These are phyloP conservation scores for Oxyscelio sp. DNA, from an alignment of 2,888 invertebrate species.

Conservation along the genomic window DNA sequence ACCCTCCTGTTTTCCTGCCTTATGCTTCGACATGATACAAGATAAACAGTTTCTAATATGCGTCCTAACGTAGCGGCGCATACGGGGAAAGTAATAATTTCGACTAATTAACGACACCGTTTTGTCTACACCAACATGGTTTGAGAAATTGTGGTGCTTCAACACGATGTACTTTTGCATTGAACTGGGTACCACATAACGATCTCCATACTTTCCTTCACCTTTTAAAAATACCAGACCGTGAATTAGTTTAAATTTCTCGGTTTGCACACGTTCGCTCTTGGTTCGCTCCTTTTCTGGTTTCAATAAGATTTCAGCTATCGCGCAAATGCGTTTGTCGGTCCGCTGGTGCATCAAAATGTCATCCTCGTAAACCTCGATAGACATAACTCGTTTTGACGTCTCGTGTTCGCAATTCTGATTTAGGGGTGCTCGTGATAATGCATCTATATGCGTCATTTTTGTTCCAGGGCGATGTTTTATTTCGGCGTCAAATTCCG, in stretches of 20 bases:
- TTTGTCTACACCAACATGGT: not conserved
- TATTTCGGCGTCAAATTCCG: constrained; percentile 69
- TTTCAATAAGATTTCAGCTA: not conserved
- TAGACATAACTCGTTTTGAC: too few relatives aligned
- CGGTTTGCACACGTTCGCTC: not conserved
- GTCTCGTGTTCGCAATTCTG: too few relatives aligned
- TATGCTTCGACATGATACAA: not conserved
- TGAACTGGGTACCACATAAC: not conserved
- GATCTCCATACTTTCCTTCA: not conserved
- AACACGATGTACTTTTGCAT: not conserved
- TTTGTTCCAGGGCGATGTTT: constrained; percentile 52
- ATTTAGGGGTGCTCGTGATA: constrained; percentile 73
- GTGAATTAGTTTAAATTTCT: not conserved
- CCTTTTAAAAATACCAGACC: not conserved
- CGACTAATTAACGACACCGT: not conserved
- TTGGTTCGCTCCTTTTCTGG: not conserved
- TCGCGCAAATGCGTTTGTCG: not conserved
- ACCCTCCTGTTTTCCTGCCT: not conserved
- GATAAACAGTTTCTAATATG: not conserved
- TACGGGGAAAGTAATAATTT: not conserved
- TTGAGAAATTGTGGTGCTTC: not conserved
- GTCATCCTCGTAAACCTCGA: not conserved
- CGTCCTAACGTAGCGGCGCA: not conserved
- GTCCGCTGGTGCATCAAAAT: constrained; percentile 8
- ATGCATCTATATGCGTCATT: constrained; percentile 77